Evolutionary conservation across 2,797 vertebrate genomes (phyloP).

Genomic region (Pantherophis alleghaniensis): DNA sequence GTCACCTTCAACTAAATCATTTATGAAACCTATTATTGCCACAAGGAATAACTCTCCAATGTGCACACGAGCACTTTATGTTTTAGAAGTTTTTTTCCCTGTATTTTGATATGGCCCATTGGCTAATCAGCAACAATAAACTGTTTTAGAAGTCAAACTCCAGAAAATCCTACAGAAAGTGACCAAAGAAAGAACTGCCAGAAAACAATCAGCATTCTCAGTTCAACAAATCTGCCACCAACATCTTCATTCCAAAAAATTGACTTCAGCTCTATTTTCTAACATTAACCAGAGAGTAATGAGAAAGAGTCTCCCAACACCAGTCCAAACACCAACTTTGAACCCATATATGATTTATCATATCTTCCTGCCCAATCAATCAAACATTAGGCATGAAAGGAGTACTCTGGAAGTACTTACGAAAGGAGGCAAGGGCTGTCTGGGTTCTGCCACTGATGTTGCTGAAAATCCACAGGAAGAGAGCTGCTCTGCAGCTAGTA

Average conservation of each 20-base stretch:
- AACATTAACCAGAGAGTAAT: neutral
- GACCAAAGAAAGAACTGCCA: conserved; percentile 30
- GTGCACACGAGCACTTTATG: neutral
- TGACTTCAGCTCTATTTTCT: neutral
- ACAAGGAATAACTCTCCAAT: neutral
- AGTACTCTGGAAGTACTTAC: conserved; percentile 68
- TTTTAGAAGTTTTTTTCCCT: accelerated
- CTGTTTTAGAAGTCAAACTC: neutral
- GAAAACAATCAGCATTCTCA: neutral
- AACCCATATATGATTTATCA: neutral
- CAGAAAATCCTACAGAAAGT: neutral
- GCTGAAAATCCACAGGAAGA: conserved; percentile 73
- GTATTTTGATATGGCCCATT: neutral
- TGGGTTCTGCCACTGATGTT: conserved; percentile 75
- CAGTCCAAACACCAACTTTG: neutral
- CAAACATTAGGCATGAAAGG: neutral
- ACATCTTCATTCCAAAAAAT: neutral
- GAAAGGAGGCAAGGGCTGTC: conserved; percentile 71
- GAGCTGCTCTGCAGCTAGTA: conserved; percentile 70
- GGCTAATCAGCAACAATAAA: neutral
- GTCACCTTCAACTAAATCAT: neutral
- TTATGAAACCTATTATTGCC: neutral
- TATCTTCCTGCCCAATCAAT: conserved; percentile 14
- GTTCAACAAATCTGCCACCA: conserved; percentile 36
- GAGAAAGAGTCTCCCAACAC: neutral